Percentiles rank a stretch among this genome's conserved stretches.
These are phyloP conservation scores for Agapostemon virescens DNA, from an alignment of 2,888 invertebrate genomes.

Conservation along the genomic window DNA sequence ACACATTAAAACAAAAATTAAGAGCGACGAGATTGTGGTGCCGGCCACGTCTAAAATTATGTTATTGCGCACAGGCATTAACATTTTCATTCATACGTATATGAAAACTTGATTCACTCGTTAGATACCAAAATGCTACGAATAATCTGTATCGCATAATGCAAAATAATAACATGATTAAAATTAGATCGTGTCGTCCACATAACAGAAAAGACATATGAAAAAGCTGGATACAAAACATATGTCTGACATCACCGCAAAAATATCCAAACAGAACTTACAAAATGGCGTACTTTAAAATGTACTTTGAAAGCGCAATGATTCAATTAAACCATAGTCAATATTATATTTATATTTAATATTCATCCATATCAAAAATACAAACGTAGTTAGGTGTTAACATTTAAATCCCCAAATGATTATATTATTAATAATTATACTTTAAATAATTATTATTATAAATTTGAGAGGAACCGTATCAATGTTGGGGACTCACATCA, in stretches of 20 bases:
- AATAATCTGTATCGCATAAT: too few species aligned
- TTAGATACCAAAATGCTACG: too few species aligned
- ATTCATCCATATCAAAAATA: background rate
- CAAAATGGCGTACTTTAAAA: too few species aligned
- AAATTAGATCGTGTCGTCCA: too few species aligned
- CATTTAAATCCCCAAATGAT: background rate
- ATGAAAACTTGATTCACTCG: too few species aligned
- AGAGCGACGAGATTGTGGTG: background rate
- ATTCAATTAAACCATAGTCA: background rate
- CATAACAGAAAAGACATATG: too few species aligned
- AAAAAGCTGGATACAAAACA: too few species aligned
- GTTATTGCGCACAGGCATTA: background rate
- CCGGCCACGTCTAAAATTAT: background rate
- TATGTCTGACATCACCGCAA: too few species aligned
- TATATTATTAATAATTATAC: background rate
- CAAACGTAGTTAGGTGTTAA: background rate
- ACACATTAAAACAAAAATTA: conserved; percentile 5
- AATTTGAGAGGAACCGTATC: background rate
- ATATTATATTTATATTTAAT: background rate
- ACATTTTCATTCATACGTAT: background rate
- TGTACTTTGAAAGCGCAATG: too few species aligned
- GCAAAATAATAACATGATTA: too few species aligned
- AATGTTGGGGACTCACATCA: background rate
- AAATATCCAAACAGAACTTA: too few species aligned
- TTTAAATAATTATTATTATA: background rate